These are phyloP conservation scores for Trichogramma evanescens DNA, from an alignment of 2,888 invertebrate genomes.

Conservation along the genomic window DNA sequence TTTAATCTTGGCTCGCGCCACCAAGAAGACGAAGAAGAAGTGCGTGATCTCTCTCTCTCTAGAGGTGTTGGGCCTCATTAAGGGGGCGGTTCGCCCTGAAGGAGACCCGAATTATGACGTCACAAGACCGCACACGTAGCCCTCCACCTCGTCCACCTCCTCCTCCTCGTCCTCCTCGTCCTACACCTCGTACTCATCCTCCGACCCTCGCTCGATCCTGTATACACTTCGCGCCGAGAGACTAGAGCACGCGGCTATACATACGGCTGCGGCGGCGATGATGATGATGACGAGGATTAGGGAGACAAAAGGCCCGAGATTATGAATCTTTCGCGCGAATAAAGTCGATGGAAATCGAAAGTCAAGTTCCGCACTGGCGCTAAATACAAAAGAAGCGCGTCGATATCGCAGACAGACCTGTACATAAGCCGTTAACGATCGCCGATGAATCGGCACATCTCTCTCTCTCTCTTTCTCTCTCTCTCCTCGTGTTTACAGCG, in stretches of 20 bases:
- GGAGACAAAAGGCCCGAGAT: not conserved
- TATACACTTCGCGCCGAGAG: no score
- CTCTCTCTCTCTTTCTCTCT: not conserved
- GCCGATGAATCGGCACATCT: not conserved
- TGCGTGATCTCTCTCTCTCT: slow-evolving; percentile 36
- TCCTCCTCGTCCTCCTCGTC: not conserved
- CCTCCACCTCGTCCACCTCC: not conserved
- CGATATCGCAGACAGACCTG: not conserved
- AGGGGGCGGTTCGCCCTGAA: slow-evolving; percentile 45
- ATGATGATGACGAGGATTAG: not conserved
- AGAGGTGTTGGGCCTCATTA: slow-evolving; percentile 47
- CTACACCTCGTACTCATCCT: not conserved
- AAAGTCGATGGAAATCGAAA: no score
- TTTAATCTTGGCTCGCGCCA: slow-evolving; percentile 2
- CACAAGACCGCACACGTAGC: slow-evolving; percentile 47
- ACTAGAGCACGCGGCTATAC: no score
- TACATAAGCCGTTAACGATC: no score
- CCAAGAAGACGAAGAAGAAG: slow-evolving; percentile 25
- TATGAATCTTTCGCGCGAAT: no score
- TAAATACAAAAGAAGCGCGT: no score
- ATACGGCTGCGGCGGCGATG: no score
- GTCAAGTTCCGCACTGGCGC: no score
- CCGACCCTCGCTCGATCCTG: not conserved
- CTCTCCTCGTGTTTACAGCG: not conserved
- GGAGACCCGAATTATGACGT: slow-evolving; percentile 48